Percentiles rank a stretch among this genome's conserved stretches.
Evolutionary conservation across 2,797 vertebrate genomes (phyloP).

Genomic region (Micromesistius poutassou): DNA sequence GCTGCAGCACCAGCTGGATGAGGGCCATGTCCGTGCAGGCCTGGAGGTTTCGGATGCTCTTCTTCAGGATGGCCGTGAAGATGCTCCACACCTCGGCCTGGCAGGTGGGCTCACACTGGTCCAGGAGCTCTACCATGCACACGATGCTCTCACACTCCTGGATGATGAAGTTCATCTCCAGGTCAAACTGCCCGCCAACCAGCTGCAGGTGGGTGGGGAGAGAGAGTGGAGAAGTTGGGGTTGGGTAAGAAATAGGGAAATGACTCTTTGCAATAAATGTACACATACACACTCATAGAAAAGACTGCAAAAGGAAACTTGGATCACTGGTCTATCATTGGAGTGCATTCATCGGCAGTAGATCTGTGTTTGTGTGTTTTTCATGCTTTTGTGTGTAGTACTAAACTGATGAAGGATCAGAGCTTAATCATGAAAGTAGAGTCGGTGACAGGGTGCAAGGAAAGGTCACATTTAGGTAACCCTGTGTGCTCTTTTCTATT

Average conservation of each 20-base stretch:
- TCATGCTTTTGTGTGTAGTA: constrained; percentile 15
- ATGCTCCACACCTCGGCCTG: constrained; percentile 99
- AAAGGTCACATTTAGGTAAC: constrained; percentile 20
- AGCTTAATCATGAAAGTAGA: constrained; percentile 24
- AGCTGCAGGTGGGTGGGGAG: constrained; percentile 69
- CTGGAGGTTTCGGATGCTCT: constrained; percentile 93
- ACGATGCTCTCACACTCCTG: constrained; percentile 91
- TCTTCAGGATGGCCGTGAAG: constrained; percentile 95
- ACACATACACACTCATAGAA: not conserved
- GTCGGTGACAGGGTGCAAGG: constrained; percentile 45
- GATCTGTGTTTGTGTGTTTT: not conserved
- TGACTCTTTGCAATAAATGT: too few species aligned
- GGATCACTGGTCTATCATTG: not conserved
- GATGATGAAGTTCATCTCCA: constrained; percentile 99
- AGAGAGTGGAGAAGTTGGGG: not conserved
- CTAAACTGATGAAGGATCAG: constrained; percentile 34
- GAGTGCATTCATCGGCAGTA: not conserved
- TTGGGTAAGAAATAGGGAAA: not conserved
- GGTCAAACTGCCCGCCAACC: constrained; percentile 93
- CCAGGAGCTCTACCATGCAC: constrained; percentile 94
- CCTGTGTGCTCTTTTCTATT: not conserved
- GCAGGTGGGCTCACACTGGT: constrained; percentile 89
- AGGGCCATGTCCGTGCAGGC: constrained; percentile 89
- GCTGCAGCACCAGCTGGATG: constrained; percentile 85
- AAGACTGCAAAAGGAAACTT: not conserved